These are phyloP conservation scores for Leptonema lineaticorne DNA, from an alignment of 1,140 invertebrate species.

Conservation along the genomic window DNA sequence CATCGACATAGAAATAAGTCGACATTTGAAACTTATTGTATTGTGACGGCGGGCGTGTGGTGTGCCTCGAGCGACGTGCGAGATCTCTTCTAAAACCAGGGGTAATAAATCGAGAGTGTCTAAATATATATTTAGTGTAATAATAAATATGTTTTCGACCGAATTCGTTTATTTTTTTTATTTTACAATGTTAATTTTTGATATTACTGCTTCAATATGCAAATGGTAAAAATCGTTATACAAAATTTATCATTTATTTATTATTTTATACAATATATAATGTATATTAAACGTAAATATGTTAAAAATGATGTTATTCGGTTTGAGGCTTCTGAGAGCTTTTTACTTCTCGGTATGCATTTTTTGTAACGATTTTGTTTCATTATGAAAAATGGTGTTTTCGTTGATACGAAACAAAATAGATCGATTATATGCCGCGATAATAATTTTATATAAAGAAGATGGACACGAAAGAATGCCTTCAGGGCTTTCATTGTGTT, in stretches of 20 bases:
- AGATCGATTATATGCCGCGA: constrained; percentile 28
- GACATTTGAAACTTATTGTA: constrained; percentile 20
- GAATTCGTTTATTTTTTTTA: neutral
- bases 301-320: neutral
- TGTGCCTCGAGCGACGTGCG: constrained; percentile 7
- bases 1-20: neutral
- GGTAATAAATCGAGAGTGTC: constrained; percentile 17
- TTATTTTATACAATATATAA: too few species aligned
- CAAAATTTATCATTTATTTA: too few species aligned
- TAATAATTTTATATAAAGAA: constrained; percentile 6
- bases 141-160: too few species aligned
- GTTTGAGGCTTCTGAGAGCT: too few species aligned
- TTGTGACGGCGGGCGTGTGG: constrained; percentile 22
- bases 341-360: neutral
- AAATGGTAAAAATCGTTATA: too few species aligned
- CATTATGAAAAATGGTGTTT: too few species aligned
- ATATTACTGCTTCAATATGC: too few species aligned
- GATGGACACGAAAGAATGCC: constrained; percentile 24
- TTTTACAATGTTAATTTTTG: too few species aligned
- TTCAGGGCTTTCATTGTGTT: constrained; percentile 22
- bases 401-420: constrained; percentile 17
- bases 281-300: neutral
- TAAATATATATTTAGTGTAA: too few species aligned
- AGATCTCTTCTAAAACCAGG: neutral
- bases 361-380: neutral